Evolutionary conservation across 2,113 vertebrate species (phyloP), one percentile per base, ranked within the genome.

Genomic region (Etheostoma cragini): DNA sequence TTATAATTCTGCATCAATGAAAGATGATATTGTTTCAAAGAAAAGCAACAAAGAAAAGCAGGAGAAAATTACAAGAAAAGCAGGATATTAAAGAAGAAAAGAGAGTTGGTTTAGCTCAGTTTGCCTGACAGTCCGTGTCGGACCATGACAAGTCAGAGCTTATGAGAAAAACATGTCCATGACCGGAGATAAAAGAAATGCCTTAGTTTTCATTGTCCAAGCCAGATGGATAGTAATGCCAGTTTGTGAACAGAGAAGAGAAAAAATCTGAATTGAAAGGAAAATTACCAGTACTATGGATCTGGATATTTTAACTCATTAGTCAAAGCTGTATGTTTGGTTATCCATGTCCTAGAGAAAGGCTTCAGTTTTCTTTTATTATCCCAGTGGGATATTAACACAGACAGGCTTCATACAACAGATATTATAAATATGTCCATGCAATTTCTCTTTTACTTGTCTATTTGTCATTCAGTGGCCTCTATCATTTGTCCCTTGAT

Each of bases 101-200:
- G 80, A 86, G 62, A 76, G 62, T 50, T 71, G 30, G 71, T 69
- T 68, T 4, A 42, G 77, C 64, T 46, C 69, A 15, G 11, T 81
- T 81, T 26, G 80, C 67, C 81, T 89, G 89, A 88, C 89, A 86
- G 83, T 81, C 80, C 68, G 60, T 84, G 85, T 93, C 70, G 16
- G 78, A 91, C 81, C 88, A 70, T 90, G 88, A 88, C 86, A 89
- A 84, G 46, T 89, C 78, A 76, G 46, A 81, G 50, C 80, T 93
- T 92, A 91, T 80, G 68, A 83, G 81, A 90, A 88, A 86, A 91
- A 66, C 79, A 87, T 94, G 92, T 87, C 62, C 77, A 47, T 53
- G 83, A 86, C 66, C 46, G 13, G 54, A 71, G 88, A 90, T 89
- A 83, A 92, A 92, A 91, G 83, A 90, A 81, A 87, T 74, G 76